A percentile compares a stretch with the other conserved stretches of the same genome.
Evolutionary conservation across 2,888 invertebrate genomes (phyloP).

Genomic region (Pachycephus smyrnensis): DNA sequence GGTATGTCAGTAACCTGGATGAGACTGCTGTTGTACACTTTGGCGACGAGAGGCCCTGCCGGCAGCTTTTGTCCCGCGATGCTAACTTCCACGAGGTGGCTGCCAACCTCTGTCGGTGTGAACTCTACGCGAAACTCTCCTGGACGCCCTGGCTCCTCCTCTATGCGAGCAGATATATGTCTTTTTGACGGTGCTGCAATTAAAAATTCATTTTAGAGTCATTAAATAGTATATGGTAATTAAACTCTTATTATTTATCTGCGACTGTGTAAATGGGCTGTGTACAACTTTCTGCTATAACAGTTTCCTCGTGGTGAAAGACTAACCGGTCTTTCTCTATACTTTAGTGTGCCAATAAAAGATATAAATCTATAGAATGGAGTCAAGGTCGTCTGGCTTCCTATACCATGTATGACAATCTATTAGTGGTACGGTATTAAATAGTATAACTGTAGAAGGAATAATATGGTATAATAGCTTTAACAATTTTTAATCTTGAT

Average conservation of each 20-base stretch:
- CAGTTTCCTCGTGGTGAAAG: not conserved
- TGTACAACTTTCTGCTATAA: not conserved
- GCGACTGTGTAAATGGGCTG: not conserved
- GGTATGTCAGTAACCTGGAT: constrained; percentile 95
- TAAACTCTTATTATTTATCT: not conserved
- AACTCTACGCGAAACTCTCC: constrained; percentile 93
- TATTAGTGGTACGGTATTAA: not conserved
- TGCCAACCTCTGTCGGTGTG: constrained; percentile 93
- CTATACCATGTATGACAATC: not conserved
- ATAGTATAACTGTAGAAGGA: not conserved
- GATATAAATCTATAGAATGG: not conserved
- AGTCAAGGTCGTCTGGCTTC: not conserved
- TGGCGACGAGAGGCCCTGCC: constrained; percentile 91
- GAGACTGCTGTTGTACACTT: constrained; percentile 93
- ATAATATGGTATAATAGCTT: not conserved
- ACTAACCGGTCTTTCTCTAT: not conserved
- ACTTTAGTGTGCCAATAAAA: not conserved
- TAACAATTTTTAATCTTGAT: not conserved
- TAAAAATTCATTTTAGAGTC: constrained; percentile 13
- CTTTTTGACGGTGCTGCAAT: constrained; percentile 82
- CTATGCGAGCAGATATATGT: constrained; percentile 83
- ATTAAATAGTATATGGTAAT: not conserved
- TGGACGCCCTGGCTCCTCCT: constrained; percentile 82
- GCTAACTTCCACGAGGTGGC: constrained; percentile 91
- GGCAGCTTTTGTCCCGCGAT: constrained; percentile 91